phyloP scores from a whole-genome alignment of 2,113 vertebrate genomes.

The Dromiciops gliroides region DNA sequence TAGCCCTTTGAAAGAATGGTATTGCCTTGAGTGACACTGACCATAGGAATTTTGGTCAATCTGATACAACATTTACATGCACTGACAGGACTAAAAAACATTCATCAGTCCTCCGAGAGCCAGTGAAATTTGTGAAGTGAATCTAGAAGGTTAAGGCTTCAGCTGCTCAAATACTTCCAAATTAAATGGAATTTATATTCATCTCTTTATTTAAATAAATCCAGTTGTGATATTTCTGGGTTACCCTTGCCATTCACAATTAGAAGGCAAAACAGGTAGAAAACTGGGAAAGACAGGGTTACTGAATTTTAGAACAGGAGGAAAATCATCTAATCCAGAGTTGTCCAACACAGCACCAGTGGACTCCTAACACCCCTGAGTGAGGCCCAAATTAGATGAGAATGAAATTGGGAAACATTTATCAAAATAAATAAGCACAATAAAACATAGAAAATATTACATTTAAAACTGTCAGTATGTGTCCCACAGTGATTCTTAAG shows the following conservation, averaged over 20 bases:
- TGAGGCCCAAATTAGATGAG: neutral
- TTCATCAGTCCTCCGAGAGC: slow-evolving; percentile 48
- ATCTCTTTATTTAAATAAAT: slow-evolving; percentile 63
- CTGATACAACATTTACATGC: slow-evolving; percentile 6
- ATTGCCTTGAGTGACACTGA: neutral
- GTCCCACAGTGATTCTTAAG: neutral
- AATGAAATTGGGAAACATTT: neutral
- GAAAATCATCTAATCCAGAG: neutral
- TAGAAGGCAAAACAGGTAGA: slow-evolving; percentile 13
- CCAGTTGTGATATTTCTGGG: slow-evolving; percentile 37
- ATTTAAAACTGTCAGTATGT: neutral
- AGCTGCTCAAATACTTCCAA: slow-evolving; percentile 57
- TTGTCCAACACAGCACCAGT: neutral
- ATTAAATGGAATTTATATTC: slow-evolving; percentile 54
- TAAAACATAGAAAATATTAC: neutral
- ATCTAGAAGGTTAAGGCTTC: slow-evolving; percentile 52
- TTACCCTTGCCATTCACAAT: neutral
- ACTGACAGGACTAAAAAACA: slow-evolving; percentile 49
- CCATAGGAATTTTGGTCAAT: neutral
- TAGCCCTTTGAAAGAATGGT: neutral
- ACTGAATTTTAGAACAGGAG: neutral
- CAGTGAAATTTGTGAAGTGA: slow-evolving; percentile 50
- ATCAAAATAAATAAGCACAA: neutral
- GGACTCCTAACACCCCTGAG: neutral
- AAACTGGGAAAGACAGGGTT: neutral